Base-by-base conservation (phyloP, 2,113 vertebrate genomes). In the Antigone vipio region DNA sequence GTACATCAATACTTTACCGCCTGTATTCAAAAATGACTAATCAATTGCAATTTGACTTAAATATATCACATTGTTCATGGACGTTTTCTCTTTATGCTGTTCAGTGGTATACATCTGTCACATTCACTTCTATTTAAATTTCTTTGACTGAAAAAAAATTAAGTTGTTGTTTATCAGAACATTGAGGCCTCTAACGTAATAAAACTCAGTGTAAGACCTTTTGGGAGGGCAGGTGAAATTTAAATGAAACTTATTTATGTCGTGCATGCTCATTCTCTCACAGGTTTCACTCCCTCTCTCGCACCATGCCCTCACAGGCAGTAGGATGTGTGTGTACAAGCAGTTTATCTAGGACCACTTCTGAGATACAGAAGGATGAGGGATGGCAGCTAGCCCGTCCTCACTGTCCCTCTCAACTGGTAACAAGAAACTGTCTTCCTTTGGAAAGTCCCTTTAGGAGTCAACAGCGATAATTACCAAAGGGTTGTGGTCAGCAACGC, bases 1-100 rank as follows among this genome's bases (percentile, higher is more conserved):
- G 21, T 71, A 62, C 19, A 73, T 74, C 50, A 74, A 15, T 77
- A 53, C 15, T 76, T 88, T 64, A 35, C 29, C 53, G 72, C 55
- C 24, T 73, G 45, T 62, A 66, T 42, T 92, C 11, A 40, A 30
- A 19, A 88, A 42, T 86, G 80, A 77, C 67, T 91, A 92, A 88
- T 80, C 18, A 7, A 76, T 89, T 80, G 27, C 52, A 86, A 50
- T 80, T 85, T 88, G 44, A 86, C 63, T 83, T 88, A 53, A 82
- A 75, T 42, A 29, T 38, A 38, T 38, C 24, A 29, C 22, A 22
- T 21, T 56, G 26, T 56, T 79, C 32, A 15, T 35, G 62, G 32
- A 47, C 38, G 22, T 68, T 96, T 94, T 85, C 34, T 68, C 10
- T 85, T 73, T 35, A 5, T 75, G 23, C 34, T 92, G 6, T 34